Percentiles rank a stretch among this genome's conserved stretches.
These are phyloP conservation scores for Pempheris klunzingeri DNA, from an alignment of 2,797 vertebrate genomes.

Conservation along the genomic window DNA sequence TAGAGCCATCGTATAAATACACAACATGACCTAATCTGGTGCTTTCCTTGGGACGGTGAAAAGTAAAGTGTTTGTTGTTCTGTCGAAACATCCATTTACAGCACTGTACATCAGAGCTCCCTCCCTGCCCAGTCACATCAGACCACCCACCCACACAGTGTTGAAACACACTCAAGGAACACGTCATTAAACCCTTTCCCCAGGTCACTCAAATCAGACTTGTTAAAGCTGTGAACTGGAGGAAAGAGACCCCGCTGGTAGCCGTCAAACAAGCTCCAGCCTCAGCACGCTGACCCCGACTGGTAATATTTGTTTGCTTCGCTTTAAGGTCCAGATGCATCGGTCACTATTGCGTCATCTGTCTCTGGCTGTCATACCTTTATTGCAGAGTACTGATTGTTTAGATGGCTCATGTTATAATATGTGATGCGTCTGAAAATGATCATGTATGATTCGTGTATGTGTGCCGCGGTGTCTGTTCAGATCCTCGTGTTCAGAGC, in stretches of 20 bases:
- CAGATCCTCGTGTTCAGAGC: too few relatives aligned
- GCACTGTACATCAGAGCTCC: conserved; percentile 79
- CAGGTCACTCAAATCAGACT: conserved; percentile 85
- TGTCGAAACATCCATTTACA: conserved; percentile 78
- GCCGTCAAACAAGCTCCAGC: conserved; percentile 54
- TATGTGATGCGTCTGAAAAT: conserved; percentile 6
- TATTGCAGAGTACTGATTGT: conserved; percentile 11
- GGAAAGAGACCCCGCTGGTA: conserved; percentile 68
- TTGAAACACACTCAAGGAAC: conserved; percentile 81
- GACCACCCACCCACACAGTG: conserved; percentile 86
- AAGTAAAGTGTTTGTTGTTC: conserved; percentile 84
- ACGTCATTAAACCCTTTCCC: conserved; percentile 85
- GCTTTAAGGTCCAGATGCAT: conserved; percentile 27
- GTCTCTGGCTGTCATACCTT: conserved; percentile 29
- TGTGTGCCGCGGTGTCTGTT: not conserved
- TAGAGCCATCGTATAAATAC: conserved; percentile 73
- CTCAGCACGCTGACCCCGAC: conserved; percentile 57
- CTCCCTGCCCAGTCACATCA: conserved; percentile 71
- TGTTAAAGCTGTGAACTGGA: conserved; percentile 82
- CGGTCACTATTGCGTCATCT: conserved; percentile 50
- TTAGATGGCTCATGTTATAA: conserved; percentile 16
- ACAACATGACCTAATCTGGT: conserved; percentile 70
- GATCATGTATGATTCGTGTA: not conserved
- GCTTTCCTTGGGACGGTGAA: conserved; percentile 69
- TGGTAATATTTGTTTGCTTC: conserved; percentile 62